Evolutionary conservation across 2,797 vertebrate species (phyloP).

Genomic region (Melanotaenia pygmaea): DNA sequence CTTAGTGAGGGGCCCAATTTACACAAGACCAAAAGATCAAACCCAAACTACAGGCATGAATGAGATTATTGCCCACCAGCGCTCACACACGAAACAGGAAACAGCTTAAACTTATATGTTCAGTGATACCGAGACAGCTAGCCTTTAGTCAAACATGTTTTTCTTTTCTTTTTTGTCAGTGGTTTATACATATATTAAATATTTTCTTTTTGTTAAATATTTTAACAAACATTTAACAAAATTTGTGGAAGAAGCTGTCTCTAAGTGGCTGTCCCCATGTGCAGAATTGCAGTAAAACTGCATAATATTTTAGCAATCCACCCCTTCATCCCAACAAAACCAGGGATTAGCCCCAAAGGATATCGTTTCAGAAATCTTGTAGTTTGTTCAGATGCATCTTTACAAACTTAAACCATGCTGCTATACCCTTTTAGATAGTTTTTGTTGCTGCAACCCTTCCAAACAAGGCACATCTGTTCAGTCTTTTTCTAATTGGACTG

Average conservation of each 20-base stretch:
- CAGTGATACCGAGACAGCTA: background rate
- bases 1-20: slow-evolving; percentile 39
- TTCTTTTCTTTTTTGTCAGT: background rate
- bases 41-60: slow-evolving; percentile 43
- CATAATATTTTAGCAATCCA: too few species aligned
- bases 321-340: too few species aligned
- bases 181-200: too few species aligned
- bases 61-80: slow-evolving; percentile 45
- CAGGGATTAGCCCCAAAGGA: too few species aligned
- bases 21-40: slow-evolving; percentile 51
- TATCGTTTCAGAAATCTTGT: background rate
- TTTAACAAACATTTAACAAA: too few species aligned
- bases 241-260: too few species aligned
- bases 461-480: background rate
- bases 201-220: too few species aligned
- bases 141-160: background rate
- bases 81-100: slow-evolving; percentile 39
- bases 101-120: background rate
- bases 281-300: too few species aligned
- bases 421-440: background rate
- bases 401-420: background rate
- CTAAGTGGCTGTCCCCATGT: too few species aligned
- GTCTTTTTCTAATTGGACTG: background rate
- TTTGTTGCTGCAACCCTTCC: background rate
- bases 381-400: background rate